Base-by-base conservation (phyloP, 2,113 vertebrate species). In the human (Homo sapiens) region DNA sequence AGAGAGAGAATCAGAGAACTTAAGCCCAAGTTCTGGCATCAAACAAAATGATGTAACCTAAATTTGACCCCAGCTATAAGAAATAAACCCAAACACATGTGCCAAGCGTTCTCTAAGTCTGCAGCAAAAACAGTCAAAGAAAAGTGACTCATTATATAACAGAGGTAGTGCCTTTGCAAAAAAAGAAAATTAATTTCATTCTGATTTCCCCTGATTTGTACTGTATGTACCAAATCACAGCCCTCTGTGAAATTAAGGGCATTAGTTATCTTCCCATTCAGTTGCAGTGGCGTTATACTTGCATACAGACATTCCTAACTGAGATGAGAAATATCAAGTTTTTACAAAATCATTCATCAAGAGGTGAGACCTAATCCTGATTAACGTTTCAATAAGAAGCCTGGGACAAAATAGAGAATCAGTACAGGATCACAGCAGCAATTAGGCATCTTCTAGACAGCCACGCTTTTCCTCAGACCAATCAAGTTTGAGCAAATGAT, bases 291-390 rank as follows among this genome's bases (percentile, higher is more conserved):
- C 94, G 96, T 97, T 97, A 94, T 43, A 92, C 92, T 96, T 96
- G 78, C 95, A 94, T 3, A 75, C 90, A 96, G 96, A 84, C 84
- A 23, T 94, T 81, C 88, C 87, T 40, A 30, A 90, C 82, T 90
- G 93, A 94, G 81, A 90, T 32, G 90, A 96, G 61, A 85, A 97
- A 95, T 96, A 98, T 91, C 97, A 97, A 82, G 84, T 92, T 98
- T 98, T 96, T 82, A 98, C 92, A 98, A 97, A 98, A 98, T 97
- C 97, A 94, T 97, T 97, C 98, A 98, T 98, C 97, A 98, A 97
- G 96, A 97, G 98, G 97, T 98, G 97, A 98, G 96, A 97, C 97
- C 96, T 96, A 95, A 68, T 85, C 76, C 92, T 98, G 97, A 98
- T 98, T 97, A 98, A 95, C 55, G 32, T 97, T 98, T 98, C 97